Percentiles rank a stretch among this genome's conserved stretches.
Evolutionary conservation across 1,140 invertebrate genomes (phyloP).

Genomic region (Hydropsyche tenuis): DNA sequence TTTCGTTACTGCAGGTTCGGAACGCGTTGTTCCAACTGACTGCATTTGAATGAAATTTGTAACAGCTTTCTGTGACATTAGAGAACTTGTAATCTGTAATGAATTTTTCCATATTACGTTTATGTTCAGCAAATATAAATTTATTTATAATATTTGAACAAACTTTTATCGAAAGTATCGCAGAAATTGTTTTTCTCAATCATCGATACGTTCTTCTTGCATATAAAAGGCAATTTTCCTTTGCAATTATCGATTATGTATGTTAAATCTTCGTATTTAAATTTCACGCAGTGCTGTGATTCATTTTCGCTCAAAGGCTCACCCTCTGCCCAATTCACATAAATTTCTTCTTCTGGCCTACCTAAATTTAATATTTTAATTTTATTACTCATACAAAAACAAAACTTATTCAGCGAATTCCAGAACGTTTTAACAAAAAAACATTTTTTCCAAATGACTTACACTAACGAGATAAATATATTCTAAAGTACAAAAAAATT

Average conservation of each 20-base stretch:
- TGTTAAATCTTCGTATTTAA: neutral
- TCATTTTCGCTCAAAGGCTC: too few species aligned
- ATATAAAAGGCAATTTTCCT: neutral
- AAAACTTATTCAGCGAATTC: too few species aligned
- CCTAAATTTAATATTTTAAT: too few species aligned
- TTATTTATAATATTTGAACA: neutral
- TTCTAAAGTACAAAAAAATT: too few species aligned
- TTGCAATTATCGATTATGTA: neutral
- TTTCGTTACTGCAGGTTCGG: constrained; percentile 50
- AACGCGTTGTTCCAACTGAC: constrained; percentile 55
- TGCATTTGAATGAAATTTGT: constrained; percentile 55
- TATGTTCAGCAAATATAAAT: too few species aligned
- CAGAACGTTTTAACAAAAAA: too few species aligned
- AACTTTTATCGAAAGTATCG: constrained; percentile 8
- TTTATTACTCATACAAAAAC: too few species aligned
- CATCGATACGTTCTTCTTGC: neutral
- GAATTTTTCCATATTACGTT: too few species aligned
- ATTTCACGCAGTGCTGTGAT: constrained; percentile 18
- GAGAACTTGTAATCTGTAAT: constrained; percentile 14
- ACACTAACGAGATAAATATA: too few species aligned
- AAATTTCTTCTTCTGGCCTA: too few species aligned
- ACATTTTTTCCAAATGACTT: too few species aligned
- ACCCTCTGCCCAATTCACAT: too few species aligned
- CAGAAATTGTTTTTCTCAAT: neutral
- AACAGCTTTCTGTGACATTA: constrained; percentile 50